phyloP scores from a whole-genome alignment of 2,113 vertebrate species.

The Prochilodus magdalenae region DNA sequence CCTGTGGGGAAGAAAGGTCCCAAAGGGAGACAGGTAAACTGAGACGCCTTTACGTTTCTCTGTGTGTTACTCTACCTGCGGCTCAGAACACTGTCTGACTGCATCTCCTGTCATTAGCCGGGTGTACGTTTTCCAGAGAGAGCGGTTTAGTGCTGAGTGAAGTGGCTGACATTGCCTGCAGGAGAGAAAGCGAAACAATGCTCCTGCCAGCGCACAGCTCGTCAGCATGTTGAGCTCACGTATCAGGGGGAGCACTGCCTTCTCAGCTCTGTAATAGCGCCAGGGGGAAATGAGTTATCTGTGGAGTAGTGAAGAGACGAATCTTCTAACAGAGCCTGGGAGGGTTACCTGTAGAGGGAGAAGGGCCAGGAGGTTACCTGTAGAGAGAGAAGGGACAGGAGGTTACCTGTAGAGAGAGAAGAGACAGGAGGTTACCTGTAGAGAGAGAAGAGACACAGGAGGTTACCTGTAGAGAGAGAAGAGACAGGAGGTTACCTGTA shows the following conservation, averaged over 20 bases:
- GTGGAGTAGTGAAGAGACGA: not conserved
- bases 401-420: no score
- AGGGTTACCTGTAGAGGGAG: not conserved
- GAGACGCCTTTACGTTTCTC: not conserved
- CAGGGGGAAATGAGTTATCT: not conserved
- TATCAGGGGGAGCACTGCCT: no score
- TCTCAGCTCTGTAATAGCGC: no score
- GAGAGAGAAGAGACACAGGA: not conserved
- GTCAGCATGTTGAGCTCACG: no score
- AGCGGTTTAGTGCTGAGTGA: not conserved
- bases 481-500: no score
- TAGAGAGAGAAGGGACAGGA: not conserved
- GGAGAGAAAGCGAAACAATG: not conserved
- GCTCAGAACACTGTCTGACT: not conserved
- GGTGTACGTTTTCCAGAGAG: not conserved
- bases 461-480: no score
- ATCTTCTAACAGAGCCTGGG: no score
- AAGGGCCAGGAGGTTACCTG: no score
- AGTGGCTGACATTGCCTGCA: not conserved
- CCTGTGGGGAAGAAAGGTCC: constrained; percentile 85
- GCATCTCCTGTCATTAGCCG: constrained; percentile 14
- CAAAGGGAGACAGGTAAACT: constrained; percentile 90
- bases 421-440: not conserved
- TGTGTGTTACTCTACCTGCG: not conserved
- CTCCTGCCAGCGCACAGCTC: no score